phyloP scores from a whole-genome alignment of 2,113 vertebrate genomes.

The Vimba vimba region DNA sequence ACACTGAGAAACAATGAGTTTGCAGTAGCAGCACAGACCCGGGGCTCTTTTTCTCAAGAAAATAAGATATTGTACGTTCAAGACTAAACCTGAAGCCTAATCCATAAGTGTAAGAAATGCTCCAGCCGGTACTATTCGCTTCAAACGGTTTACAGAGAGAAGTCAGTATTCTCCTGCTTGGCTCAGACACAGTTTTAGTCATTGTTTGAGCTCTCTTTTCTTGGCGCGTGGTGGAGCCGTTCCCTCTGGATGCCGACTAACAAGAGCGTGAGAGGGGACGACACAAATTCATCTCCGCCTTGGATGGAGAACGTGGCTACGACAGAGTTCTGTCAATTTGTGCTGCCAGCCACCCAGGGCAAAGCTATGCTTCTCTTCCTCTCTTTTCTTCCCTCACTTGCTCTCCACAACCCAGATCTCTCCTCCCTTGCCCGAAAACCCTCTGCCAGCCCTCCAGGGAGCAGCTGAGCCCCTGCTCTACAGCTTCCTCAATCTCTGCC shows the following conservation, averaged over 20 bases:
- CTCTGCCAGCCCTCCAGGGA: conserved; percentile 41
- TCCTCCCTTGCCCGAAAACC: conserved; percentile 25
- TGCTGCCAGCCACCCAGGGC: conserved; percentile 21
- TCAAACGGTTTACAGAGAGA: background rate
- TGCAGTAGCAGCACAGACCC: conserved; percentile 5
- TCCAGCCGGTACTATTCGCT: conserved; percentile 13
- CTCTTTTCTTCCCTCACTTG: conserved; percentile 7
- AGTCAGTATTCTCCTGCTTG: conserved; percentile 43
- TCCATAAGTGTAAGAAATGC: background rate
- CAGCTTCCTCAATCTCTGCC: conserved; percentile 43
- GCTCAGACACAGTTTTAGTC: conserved; percentile 31
- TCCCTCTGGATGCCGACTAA: conserved; percentile 43
- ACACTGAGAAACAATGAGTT: conserved; percentile 39
- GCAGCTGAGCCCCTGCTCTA: conserved; percentile 54
- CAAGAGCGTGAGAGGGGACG: conserved; percentile 47
- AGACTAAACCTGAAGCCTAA: conserved; percentile 1
- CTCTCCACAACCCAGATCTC: conserved; percentile 26
- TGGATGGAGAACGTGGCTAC: conserved; percentile 50
- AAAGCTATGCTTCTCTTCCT: conserved; percentile 29
- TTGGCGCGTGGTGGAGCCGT: conserved; percentile 30
- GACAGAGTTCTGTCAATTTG: conserved; percentile 58
- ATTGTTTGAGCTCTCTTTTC: conserved; percentile 34
- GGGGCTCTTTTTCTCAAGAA: conserved; percentile 8
- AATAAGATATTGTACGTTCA: conserved; percentile 27
- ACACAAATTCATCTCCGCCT: conserved; percentile 54